Base-by-base conservation (phyloP, 2,113 vertebrate genomes). In the Mormyrus iriodes region DNA sequence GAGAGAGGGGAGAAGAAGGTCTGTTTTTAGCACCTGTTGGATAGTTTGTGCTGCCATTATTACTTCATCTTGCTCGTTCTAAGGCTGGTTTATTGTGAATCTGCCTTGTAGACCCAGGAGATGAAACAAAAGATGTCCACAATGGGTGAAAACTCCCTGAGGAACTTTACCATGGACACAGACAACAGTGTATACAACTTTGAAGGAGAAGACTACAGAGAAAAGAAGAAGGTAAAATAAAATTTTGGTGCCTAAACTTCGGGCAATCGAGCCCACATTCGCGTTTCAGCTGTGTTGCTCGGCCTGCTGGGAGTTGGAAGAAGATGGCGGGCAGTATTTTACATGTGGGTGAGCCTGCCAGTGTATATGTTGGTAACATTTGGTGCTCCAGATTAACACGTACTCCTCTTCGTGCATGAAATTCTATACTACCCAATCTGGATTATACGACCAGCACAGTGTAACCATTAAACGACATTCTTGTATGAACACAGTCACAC, bases 131-230 rank as follows among this genome's bases (percentile, higher is more conserved):
- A 97, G 88, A 93, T 99, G 92, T 97, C 97, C 35, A 96, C 96
- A 58, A 96, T 99, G 95, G 98, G 98, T 2, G 98, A 99, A 95
- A 97, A 97, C 92, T 96, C 97, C 0, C 95, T 99, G 91, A 97
- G 97, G 93, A 99, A 99, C 94, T 99, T 99, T 91, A 99, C 98
- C 52, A 97, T 99, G 97, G 98, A 99, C 91, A 98, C 98, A 0
- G 98, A 99, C 86, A 98, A 97, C 55, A 99, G 98, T 1, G 98
- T 99, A 51, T 99, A 99, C 94, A 99, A 97, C 49, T 99, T 99
- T 89, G 98, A 99, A 95, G 98, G 98, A 51, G 98, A 99, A 93
- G 98, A 99, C 95, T 99, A 99, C 93, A 96, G 98, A 94, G 98
- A 99, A 94, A 99, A 99, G 94, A 98, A 99, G 92, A 99, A 99